These are phyloP conservation scores for Papilio machaon DNA, from an alignment of 1,140 invertebrate species.

Conservation along the genomic window DNA sequence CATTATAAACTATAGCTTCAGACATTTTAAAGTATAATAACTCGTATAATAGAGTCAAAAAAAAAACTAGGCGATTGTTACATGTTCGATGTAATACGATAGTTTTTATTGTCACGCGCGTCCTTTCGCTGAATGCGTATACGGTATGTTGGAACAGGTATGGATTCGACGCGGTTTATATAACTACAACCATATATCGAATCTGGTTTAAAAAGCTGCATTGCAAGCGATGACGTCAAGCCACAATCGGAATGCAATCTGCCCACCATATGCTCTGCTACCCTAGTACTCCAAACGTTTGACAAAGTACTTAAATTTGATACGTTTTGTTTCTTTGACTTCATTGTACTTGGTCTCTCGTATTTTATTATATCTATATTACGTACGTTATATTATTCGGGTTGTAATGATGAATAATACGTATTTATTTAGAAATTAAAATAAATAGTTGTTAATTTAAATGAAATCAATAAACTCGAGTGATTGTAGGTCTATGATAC, in stretches of 20 bases:
- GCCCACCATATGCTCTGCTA: conserved; percentile 18
- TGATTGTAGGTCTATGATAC: too few relatives aligned
- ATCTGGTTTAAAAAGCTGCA: conserved; percentile 33
- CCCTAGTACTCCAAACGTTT: conserved; percentile 18
- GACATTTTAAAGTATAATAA: conserved; percentile 10
- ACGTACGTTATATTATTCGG: too few relatives aligned
- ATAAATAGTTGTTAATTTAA: too few relatives aligned
- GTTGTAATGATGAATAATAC: too few relatives aligned
- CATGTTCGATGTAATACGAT: conserved; percentile 28
- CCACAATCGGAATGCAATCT: conserved; percentile 26
- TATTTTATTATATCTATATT: conserved; percentile 32
- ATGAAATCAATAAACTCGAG: too few relatives aligned
- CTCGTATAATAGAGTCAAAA: not conserved
- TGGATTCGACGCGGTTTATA: conserved; percentile 17
- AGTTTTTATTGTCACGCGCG: conserved; percentile 25
- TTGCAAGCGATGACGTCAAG: conserved; percentile 18
- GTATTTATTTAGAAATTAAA: too few relatives aligned
- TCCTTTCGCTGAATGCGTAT: conserved; percentile 22
- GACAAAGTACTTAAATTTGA: not conserved
- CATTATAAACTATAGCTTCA: not conserved
- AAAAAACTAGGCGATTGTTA: conserved; percentile 24
- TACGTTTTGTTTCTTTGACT: not conserved
- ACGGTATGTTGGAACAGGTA: conserved; percentile 18
- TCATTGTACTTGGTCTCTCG: not conserved
- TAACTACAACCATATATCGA: conserved; percentile 20